A percentile compares a stretch with the other conserved stretches of the same genome.
Conservation (phyloP, 2,797 vertebrate species). For the Echeneis naucrates region DNA sequence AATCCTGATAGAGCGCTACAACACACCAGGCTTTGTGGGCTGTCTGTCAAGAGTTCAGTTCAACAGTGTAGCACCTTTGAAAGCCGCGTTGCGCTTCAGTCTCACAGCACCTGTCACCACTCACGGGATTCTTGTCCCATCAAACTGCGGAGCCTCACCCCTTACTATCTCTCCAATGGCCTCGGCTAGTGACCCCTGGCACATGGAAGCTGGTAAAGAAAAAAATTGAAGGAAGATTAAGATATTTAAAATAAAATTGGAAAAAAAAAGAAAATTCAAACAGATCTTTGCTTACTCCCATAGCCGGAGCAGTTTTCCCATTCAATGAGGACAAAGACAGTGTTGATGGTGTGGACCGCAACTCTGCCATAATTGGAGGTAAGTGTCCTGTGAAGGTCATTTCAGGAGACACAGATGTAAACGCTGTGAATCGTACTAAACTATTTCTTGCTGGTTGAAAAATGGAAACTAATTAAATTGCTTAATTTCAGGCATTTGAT, state of each 20-base stretch:
- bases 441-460: too few species aligned
- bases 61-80: constrained; percentile 92
- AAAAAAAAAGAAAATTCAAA: neutral
- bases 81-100: constrained; percentile 89
- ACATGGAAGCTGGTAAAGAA: constrained; percentile 90
- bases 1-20: constrained; percentile 93
- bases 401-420: too few species aligned
- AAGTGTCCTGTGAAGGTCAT: constrained; percentile 28
- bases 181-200: constrained; percentile 92
- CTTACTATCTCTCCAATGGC: constrained; percentile 93
- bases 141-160: constrained; percentile 96
- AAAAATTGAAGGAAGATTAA: neutral
- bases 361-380: constrained; percentile 97
- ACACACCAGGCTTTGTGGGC: constrained; percentile 95
- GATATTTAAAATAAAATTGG: neutral
- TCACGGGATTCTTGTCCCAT: constrained; percentile 94
- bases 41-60: constrained; percentile 95
- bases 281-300: constrained; percentile 33
- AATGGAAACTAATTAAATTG: too few species aligned
- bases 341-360: constrained; percentile 90
- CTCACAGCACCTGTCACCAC: constrained; percentile 88
- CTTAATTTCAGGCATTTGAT: too few species aligned
- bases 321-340: constrained; percentile 89
- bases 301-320: constrained; percentile 90
- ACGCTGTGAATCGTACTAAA: too few species aligned